Conservation (phyloP, 1,140 invertebrate species). For the Amyelois transitella region DNA sequence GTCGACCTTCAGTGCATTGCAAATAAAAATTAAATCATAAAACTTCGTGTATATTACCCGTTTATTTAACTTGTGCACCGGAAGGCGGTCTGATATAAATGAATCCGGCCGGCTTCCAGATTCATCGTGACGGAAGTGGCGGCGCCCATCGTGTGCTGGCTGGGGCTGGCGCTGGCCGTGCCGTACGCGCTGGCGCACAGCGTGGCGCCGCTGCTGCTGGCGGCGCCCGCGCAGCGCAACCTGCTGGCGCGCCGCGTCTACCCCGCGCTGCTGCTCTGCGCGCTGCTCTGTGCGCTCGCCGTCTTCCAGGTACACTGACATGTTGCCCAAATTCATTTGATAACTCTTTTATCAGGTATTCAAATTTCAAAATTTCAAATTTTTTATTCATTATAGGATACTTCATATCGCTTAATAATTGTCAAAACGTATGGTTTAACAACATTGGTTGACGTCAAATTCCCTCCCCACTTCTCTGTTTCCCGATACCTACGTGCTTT, state of each 20-base stretch:
- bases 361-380: no score
- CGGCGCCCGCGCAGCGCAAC: constrained; percentile 82
- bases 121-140: constrained; percentile 91
- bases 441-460: no score
- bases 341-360: no score
- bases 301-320: constrained; percentile 77
- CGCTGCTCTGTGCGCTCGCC: constrained; percentile 81
- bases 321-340: background rate
- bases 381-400: no score
- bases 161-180: constrained; percentile 90
- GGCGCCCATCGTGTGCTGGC: constrained; percentile 89
- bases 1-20: no score
- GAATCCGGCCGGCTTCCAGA: constrained; percentile 29
- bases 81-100: no score
- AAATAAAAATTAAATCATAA: no score
- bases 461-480: no score
- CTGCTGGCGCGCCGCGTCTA: constrained; percentile 92
- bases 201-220: constrained; percentile 86
- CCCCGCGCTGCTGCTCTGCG: constrained; percentile 87
- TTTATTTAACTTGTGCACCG: no score
- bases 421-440: no score
- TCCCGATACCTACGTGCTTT: no score
- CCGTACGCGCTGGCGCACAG: constrained; percentile 92
- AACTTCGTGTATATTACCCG: background rate
- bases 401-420: no score